Percentiles rank a stretch among this genome's conserved stretches.
Conservation (phyloP, 1,140 invertebrate genomes). For the Drosophila parvula region DNA sequence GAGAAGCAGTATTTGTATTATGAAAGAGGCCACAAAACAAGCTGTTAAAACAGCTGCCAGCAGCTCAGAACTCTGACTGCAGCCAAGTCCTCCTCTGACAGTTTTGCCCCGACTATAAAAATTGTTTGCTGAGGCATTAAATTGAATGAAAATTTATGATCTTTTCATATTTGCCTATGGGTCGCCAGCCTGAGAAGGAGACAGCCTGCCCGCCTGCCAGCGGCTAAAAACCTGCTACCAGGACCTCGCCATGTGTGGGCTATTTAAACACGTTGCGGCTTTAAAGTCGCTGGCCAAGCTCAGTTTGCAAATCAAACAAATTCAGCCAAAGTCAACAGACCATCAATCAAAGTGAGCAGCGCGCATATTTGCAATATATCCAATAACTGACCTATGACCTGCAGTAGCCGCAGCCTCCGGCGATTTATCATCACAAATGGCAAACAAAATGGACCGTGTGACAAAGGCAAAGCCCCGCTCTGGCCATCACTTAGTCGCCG, state of each 20-base stretch:
- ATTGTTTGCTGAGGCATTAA: slow-evolving; percentile 84
- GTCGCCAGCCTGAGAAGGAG: slow-evolving; percentile 35
- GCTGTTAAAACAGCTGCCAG: slow-evolving; percentile 74
- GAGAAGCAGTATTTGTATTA: slow-evolving; percentile 51
- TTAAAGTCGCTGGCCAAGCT: slow-evolving; percentile 50
- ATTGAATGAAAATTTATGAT: slow-evolving; percentile 84
- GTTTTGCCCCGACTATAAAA: slow-evolving; percentile 77
- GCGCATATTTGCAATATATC: slow-evolving; percentile 51
- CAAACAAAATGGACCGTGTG: slow-evolving; percentile 70
- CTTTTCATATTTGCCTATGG: slow-evolving; percentile 82
- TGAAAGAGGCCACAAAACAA: slow-evolving; percentile 67
- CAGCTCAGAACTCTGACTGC: slow-evolving; percentile 33
- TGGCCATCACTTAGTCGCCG: slow-evolving; percentile 25
- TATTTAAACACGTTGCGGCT: slow-evolving; percentile 44
- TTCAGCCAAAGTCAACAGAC: slow-evolving; percentile 57
- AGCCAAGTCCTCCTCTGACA: slow-evolving; percentile 51
- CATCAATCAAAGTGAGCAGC: slow-evolving; percentile 71
- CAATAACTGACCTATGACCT: slow-evolving; percentile 73
- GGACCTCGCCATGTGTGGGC: slow-evolving; percentile 29
- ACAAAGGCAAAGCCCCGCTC: slow-evolving; percentile 38
- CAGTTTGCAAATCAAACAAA: slow-evolving; percentile 62
- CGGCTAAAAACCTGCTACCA: slow-evolving; percentile 45
- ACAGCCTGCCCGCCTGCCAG: slow-evolving; percentile 38
- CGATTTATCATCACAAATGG: slow-evolving; percentile 74
- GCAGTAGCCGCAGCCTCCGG: slow-evolving; percentile 36